Evolutionary conservation across 2,888 invertebrate genomes (phyloP).

Genomic region (Pandemis corylana): DNA sequence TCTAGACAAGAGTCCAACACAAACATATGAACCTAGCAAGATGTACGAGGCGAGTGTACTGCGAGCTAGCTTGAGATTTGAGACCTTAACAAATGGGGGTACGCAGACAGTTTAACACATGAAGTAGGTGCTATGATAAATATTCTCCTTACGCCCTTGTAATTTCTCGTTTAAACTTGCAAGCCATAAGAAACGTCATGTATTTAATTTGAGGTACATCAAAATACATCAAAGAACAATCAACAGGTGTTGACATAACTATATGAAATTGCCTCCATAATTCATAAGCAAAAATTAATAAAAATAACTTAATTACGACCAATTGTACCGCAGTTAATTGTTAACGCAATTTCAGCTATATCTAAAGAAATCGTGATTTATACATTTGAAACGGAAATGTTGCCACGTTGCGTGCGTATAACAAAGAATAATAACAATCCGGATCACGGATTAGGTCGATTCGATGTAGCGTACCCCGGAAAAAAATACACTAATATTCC

Average conservation of each 20-base stretch:
- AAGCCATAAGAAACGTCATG: no score
- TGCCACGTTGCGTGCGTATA: slow-evolving; percentile 33
- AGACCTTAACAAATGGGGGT: slow-evolving; percentile 11
- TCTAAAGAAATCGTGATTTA: slow-evolving; percentile 28
- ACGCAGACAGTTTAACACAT: background rate
- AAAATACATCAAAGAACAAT: no score
- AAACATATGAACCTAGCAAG: no score
- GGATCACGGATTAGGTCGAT: slow-evolving; percentile 20
- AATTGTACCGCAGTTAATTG: slow-evolving; percentile 14
- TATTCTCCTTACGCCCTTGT: background rate
- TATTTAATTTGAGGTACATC: no score
- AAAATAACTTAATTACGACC: background rate
- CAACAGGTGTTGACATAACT: no score
- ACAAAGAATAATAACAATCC: slow-evolving; percentile 18
- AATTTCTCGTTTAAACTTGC: background rate
- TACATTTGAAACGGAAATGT: slow-evolving; percentile 36
- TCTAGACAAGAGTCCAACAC: no score
- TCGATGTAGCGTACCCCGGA: slow-evolving; percentile 10
- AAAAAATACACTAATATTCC: slow-evolving; percentile 25
- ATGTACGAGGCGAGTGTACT: background rate
- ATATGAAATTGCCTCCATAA: no score
- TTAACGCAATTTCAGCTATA: slow-evolving; percentile 21
- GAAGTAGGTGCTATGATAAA: background rate
- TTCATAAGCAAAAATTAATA: background rate
- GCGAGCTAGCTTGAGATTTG: background rate